phyloP scores from a whole-genome alignment of 2,797 vertebrate species.

The Pipistrellus pipistrellus region DNA sequence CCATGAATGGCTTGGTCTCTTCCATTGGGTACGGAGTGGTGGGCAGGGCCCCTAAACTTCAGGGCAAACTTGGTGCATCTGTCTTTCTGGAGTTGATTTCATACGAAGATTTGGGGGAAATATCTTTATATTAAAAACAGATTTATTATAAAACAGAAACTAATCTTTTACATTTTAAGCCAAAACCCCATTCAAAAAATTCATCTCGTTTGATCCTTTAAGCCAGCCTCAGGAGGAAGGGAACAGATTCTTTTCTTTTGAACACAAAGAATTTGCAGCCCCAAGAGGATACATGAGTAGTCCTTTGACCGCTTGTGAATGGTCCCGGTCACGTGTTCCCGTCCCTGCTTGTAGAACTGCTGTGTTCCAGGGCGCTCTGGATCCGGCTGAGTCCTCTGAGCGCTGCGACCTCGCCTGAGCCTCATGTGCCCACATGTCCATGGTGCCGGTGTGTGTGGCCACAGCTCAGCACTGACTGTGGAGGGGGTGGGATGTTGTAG shows the following conservation, averaged over 20 bases:
- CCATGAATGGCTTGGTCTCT: neutral
- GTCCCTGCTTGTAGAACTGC: neutral
- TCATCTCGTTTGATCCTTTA: conserved; percentile 42
- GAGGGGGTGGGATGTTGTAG: neutral
- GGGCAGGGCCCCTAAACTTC: neutral
- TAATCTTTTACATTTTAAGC: conserved; percentile 36
- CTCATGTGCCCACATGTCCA: rapidly evolving
- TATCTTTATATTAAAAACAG: conserved; percentile 61
- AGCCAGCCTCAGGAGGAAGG: conserved; percentile 8
- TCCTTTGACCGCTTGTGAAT: neutral
- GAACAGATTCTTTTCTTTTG: conserved; percentile 7
- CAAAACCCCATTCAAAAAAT: conserved; percentile 13
- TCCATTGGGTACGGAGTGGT: neutral
- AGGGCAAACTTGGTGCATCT: neutral
- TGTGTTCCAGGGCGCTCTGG: neutral
- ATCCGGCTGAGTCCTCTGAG: neutral
- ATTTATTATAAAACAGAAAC: conserved; percentile 64
- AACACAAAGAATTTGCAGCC: neutral
- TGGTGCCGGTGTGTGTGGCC: neutral
- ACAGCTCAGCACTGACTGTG: neutral
- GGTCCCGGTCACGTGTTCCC: neutral
- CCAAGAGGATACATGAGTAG: neutral
- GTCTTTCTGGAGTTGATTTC: conserved; percentile 51
- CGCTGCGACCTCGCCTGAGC: neutral
- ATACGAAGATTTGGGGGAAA: neutral